Conservation (phyloP, 1,140 invertebrate species). For the Zelostemma sp. region DNA sequence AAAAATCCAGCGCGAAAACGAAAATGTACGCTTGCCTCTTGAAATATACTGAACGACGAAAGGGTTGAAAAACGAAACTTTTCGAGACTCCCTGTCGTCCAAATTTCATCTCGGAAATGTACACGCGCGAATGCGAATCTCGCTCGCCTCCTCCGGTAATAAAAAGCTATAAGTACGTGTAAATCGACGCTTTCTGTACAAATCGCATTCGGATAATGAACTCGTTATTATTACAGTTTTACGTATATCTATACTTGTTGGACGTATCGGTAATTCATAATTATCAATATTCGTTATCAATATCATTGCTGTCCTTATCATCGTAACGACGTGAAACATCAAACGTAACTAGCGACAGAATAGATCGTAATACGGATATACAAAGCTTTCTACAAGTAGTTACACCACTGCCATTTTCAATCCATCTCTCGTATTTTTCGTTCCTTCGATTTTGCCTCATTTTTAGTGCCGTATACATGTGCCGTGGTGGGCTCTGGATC, state of each 20-base stretch:
- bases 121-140: conserved; percentile 10
- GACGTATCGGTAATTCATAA: conserved; percentile 59
- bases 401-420: conserved; percentile 50
- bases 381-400: conserved; percentile 68
- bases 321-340: conserved; percentile 59
- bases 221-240: conserved; percentile 55
- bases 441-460: conserved; percentile 32
- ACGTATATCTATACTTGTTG: conserved; percentile 65
- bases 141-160: conserved; percentile 34
- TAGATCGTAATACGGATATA: conserved; percentile 53
- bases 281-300: conserved; percentile 52
- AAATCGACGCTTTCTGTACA: conserved; percentile 52
- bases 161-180: conserved; percentile 48
- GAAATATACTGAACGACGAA: conserved; percentile 3
- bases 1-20: too few species aligned
- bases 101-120: conserved; percentile 43
- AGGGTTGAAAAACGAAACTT: background rate
- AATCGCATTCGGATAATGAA: conserved; percentile 52
- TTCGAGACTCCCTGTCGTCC: conserved; percentile 41
- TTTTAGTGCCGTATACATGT: conserved; percentile 62
- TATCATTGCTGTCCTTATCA: conserved; percentile 47
- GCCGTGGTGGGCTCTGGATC: conserved; percentile 58
- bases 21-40: too few species aligned
- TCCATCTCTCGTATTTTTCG: conserved; percentile 17
- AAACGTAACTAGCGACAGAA: conserved; percentile 63